Evolutionary conservation across 2,113 vertebrate species (phyloP).

Genomic region (Helogale parvula): DNA sequence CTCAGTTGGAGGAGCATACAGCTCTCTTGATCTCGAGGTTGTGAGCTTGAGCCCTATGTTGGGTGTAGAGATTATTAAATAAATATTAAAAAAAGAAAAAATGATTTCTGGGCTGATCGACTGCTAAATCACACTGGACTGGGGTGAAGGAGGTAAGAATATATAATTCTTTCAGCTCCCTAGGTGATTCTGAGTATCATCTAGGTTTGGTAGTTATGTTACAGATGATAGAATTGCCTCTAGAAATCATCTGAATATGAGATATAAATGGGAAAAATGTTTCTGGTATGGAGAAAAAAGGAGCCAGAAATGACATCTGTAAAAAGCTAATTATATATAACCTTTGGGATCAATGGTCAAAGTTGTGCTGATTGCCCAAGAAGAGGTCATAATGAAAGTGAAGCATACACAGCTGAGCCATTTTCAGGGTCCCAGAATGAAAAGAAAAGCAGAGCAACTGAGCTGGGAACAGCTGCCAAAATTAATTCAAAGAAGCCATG

Average conservation of each 20-base stretch:
- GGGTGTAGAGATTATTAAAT: no score
- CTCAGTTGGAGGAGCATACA: no score
- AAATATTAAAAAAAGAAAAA: background rate
- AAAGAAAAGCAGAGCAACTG: conserved; percentile 26
- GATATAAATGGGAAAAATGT: background rate
- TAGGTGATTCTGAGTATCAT: background rate
- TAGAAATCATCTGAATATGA: conserved; percentile 44
- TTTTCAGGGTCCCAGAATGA: conserved; percentile 46
- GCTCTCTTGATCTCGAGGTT: no score
- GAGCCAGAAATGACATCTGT: conserved; percentile 33
- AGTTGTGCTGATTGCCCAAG: conserved; percentile 1
- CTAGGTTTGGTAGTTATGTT: background rate
- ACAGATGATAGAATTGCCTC: conserved; percentile 32
- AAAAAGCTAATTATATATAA: background rate
- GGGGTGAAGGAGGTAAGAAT: background rate
- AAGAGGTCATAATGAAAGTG: conserved; percentile 39
- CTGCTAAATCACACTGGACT: conserved; percentile 2
- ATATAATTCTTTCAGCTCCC: conserved; percentile 2
- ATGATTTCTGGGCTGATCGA: background rate
- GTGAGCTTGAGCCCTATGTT: no score
- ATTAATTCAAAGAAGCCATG: conserved; percentile 20
- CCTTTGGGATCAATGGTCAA: conserved; percentile 31
- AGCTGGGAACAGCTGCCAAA: conserved; percentile 16
- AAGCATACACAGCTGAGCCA: conserved; percentile 28
- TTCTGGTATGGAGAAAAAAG: conserved; percentile 26